These are phyloP conservation scores for Dynastes maya DNA, from an alignment of 2,888 invertebrate genomes.

Conservation along the genomic window DNA sequence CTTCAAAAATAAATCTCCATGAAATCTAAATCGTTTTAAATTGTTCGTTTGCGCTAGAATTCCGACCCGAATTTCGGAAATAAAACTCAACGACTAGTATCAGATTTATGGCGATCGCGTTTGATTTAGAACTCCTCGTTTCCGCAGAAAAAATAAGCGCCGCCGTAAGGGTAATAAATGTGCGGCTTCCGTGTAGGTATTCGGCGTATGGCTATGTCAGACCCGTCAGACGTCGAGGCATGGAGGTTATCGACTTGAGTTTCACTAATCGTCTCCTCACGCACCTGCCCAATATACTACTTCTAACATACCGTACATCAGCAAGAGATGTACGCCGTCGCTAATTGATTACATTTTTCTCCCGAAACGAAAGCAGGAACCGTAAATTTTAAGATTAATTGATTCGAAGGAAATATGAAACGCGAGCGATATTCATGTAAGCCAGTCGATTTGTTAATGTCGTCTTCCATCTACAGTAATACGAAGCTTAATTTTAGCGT, in stretches of 20 bases:
- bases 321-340: no score
- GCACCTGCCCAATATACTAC: background rate
- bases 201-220: background rate
- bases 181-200: slow-evolving; percentile 33
- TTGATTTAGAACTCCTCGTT: slow-evolving; percentile 25
- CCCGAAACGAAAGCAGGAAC: no score
- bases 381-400: no score
- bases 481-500: no score
- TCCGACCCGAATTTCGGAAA: slow-evolving; percentile 13
- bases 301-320: background rate
- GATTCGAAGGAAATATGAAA: no score
- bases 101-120: slow-evolving; percentile 23
- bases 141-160: slow-evolving; percentile 7
- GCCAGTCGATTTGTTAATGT: no score
- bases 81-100: slow-evolving; percentile 6
- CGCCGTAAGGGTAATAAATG: slow-evolving; percentile 36
- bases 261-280: slow-evolving; percentile 27
- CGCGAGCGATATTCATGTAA: no score
- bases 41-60: background rate
- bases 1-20: no score
- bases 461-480: no score
- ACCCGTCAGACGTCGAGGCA: background rate
- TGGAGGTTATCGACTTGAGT: slow-evolving; percentile 42
- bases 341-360: no score
- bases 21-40: no score